A percentile compares a stretch with the other conserved stretches of the same genome.
Evolutionary conservation across 2,113 vertebrate species (phyloP).

Genomic region (Erythrolamprus reginae): DNA sequence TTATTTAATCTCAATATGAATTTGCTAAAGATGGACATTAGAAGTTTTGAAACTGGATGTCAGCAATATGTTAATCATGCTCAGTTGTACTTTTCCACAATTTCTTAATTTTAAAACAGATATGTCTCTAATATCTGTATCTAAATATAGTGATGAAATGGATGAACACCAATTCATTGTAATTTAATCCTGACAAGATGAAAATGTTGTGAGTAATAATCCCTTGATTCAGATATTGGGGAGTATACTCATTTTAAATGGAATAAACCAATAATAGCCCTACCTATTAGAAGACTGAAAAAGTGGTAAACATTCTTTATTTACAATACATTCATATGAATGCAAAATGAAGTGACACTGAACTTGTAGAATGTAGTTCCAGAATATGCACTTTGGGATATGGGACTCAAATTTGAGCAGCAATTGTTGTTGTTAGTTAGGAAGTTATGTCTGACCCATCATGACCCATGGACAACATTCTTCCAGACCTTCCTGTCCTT

Average conservation of each 20-base stretch:
- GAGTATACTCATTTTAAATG: neutral
- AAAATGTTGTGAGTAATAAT: neutral
- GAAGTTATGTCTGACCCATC: no score
- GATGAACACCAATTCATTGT: neutral
- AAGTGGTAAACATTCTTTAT: neutral
- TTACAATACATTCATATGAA: neutral
- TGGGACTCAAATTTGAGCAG: neutral
- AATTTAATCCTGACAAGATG: neutral
- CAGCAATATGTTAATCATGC: neutral
- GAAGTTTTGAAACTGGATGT: neutral
- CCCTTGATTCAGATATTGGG: neutral
- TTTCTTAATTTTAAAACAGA: neutral
- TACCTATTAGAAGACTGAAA: neutral
- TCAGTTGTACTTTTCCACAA: neutral
- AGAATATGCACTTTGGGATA: neutral
- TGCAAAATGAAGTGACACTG: neutral
- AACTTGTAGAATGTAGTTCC: neutral
- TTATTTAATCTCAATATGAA: neutral
- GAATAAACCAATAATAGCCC: fast-evolving
- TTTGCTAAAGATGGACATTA: neutral
- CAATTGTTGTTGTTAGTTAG: no score
- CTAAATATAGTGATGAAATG: neutral
- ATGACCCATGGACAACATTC: no score
- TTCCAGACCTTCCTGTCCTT: no score
- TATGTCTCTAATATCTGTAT: neutral